phyloP scores from a whole-genome alignment of 2,888 invertebrate genomes.

The Rotaria socialis region DNA sequence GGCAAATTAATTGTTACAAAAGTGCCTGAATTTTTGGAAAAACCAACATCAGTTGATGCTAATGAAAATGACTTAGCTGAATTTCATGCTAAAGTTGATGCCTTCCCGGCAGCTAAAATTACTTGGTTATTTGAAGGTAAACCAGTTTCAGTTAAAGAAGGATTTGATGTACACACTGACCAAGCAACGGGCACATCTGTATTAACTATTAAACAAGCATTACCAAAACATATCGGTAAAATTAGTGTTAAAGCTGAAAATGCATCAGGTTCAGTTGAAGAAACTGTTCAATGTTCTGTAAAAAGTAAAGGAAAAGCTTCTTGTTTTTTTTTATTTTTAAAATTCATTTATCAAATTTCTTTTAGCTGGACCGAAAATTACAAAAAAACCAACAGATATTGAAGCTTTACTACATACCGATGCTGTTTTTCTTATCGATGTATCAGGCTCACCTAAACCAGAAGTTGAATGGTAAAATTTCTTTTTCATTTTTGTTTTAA shows the following conservation, averaged over 20 bases:
- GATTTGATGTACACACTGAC: constrained; percentile 63
- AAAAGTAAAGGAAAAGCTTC: constrained; percentile 41
- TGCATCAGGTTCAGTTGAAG: constrained; percentile 54
- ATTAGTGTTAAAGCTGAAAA: constrained; percentile 57
- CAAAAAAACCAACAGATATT: neutral
- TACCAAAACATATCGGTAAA: constrained; percentile 58
- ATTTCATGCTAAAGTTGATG: constrained; percentile 29
- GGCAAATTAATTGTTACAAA: neutral
- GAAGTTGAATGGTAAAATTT: constrained; percentile 71
- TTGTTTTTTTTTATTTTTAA: too few relatives aligned
- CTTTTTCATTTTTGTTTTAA: neutral
- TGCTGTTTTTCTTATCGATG: constrained; percentile 66
- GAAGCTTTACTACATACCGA: constrained; percentile 16
- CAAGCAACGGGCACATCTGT: constrained; percentile 69
- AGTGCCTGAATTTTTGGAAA: constrained; percentile 1
- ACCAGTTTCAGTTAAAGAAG: constrained; percentile 36
- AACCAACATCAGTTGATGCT: neutral
- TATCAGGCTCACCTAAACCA: constrained; percentile 80
- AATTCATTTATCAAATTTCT: neutral
- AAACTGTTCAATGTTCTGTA: constrained; percentile 56
- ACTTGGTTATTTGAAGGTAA: constrained; percentile 42
- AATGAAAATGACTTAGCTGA: constrained; percentile 26
- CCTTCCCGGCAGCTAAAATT: constrained; percentile 39
- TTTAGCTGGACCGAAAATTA: constrained; percentile 26
- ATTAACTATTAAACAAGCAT: constrained; percentile 69